phyloP scores from a whole-genome alignment of 2,888 invertebrate genomes.

The Eretmocerus hayati region DNA sequence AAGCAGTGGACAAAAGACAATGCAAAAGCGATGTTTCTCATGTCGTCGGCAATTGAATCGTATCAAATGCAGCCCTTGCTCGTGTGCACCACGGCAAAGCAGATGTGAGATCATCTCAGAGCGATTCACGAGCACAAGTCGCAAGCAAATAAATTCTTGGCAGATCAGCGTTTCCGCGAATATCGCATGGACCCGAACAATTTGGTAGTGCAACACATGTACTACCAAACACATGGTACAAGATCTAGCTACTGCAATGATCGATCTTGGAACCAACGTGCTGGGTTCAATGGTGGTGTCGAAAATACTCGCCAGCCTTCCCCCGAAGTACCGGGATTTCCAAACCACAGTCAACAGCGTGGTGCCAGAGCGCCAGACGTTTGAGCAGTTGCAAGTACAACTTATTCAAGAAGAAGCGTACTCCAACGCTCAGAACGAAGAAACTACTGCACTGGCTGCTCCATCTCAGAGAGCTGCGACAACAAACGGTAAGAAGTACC shows the following conservation, averaged over 20 bases:
- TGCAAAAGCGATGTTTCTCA: constrained; percentile 26
- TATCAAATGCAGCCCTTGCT: constrained; percentile 23
- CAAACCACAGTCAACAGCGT: constrained; percentile 22
- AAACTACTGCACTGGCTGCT: constrained; percentile 5
- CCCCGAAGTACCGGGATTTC: constrained; percentile 16
- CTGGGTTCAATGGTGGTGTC: constrained; percentile 24
- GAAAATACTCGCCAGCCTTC: constrained; percentile 24
- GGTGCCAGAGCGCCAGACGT: constrained; percentile 14
- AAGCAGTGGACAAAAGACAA: constrained; percentile 24
- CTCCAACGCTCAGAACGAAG: constrained; percentile 3
- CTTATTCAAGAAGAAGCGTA: constrained; percentile 23
- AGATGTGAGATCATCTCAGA: constrained; percentile 26
- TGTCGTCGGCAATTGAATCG: constrained; percentile 24
- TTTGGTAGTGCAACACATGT: constrained; percentile 24
- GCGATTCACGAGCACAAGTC: constrained; percentile 28
- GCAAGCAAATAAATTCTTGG: constrained; percentile 25
- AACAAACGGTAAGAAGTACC: too few species aligned
- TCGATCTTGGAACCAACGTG: constrained; percentile 22
- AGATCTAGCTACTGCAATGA: constrained; percentile 24
- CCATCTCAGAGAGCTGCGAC: constrained; percentile 1
- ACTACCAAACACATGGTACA: constrained; percentile 21
- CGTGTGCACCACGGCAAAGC: constrained; percentile 22
- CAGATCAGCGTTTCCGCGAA: constrained; percentile 24
- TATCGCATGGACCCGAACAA: constrained; percentile 23
- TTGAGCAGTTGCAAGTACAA: constrained; percentile 21